These are phyloP conservation scores for Prunella fulvescens DNA, from an alignment of 2,113 vertebrate species.

Conservation along the genomic window DNA sequence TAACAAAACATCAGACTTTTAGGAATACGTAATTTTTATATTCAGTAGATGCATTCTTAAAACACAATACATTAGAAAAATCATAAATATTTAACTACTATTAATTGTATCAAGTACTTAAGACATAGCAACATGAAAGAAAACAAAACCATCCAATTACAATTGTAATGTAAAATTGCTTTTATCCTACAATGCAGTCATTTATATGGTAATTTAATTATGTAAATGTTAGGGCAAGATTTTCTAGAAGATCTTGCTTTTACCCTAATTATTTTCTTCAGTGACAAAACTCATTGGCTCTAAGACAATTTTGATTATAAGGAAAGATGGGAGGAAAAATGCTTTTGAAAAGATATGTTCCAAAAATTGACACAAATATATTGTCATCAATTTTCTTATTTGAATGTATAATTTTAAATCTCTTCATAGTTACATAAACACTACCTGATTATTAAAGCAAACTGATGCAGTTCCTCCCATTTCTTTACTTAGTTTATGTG, in stretches of 20 bases:
- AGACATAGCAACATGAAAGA: not conserved
- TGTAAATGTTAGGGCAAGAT: not conserved
- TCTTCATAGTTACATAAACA: not conserved
- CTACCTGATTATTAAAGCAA: not conserved
- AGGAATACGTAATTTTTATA: not conserved
- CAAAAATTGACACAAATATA: not conserved
- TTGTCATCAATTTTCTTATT: not conserved
- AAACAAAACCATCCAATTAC: not conserved
- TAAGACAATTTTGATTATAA: not conserved
- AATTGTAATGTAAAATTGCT: not conserved
- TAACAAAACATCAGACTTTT: not conserved
- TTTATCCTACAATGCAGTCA: not conserved
- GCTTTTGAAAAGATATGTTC: not conserved
- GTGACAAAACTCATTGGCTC: not conserved
- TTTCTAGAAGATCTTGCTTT: not conserved
- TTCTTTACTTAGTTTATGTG: not conserved
- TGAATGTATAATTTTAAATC: not conserved
- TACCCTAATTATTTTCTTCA: not conserved
- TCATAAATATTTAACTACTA: not conserved
- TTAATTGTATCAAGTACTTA: not conserved
- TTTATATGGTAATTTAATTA: not conserved
- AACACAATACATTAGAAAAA: not conserved
- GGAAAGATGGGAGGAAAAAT: not conserved
- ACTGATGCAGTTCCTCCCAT: not conserved
- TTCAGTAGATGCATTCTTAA: not conserved